Base-by-base conservation (phyloP, 2,888 invertebrate species). In the Spisula solida region DNA sequence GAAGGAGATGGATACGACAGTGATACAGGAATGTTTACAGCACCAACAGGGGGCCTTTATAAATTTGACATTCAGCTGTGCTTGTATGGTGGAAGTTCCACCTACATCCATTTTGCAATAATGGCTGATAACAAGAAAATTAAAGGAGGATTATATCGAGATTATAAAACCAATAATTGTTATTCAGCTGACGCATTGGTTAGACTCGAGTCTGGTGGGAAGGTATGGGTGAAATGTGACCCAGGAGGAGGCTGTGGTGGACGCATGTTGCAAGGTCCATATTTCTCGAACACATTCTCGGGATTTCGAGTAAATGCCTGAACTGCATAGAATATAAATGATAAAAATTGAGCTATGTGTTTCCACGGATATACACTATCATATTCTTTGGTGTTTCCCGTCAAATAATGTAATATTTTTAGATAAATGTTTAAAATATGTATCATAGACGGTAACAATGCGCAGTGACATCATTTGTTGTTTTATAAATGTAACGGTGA, bases 221-320 rank as follows among this genome's bases (percentile, higher is more conserved):
- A 75, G 18, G 75, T 75, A 16, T 75, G 29, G 75, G 29, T 75
- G 29, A 14, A 8, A 75, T 12, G 75, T 75, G 10, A 29, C 16
- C 8, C 41, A n/a, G n/a, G n/a, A 5, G 41, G 41, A 41, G 25
- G 14, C 29, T 29, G 29, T 29, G 0, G 14, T 25, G 75, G 75
- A 75, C 10, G 4, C 18, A 75, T 75, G 29, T 29, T 25, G 31
- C 75, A 75, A 18, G 16, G 0, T 25, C 10, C 29, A 0, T 18
- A 25, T 75, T n/a, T 25, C n/a, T 75, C 29, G 75, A 75, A 75
- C 18, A 75, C 75, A 75, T 75, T 75, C 29, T 34, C 31, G 20
- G 75, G 75, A 56, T n/a, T 18, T 56, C 56, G 56, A 1, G 20
- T 56, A 18, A 16, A 56, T n/a, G 56, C 56, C 18, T 56, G 20